phyloP scores from a whole-genome alignment of 2,888 invertebrate genomes.

The Phortica okadai region DNA sequence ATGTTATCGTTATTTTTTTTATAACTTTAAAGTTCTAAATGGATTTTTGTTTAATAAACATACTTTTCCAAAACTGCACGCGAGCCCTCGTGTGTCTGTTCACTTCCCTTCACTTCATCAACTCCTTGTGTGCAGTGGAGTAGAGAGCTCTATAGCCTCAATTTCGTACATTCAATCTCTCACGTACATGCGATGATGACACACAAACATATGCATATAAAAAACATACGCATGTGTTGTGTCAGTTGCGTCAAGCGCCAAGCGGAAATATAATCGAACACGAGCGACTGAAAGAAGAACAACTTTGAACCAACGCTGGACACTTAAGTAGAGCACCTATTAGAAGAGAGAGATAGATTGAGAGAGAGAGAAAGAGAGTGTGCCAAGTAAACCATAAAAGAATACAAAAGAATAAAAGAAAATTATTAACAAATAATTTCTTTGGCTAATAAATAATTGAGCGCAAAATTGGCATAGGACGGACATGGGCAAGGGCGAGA shows the following conservation, averaged over 20 bases:
- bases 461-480: background rate
- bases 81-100: conserved; percentile 59
- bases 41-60: conserved; percentile 56
- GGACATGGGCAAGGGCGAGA: background rate
- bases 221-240: background rate
- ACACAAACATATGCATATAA: background rate
- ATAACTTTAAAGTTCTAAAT: conserved; percentile 39
- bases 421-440: conserved; percentile 21
- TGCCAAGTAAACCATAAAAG: conserved; percentile 34
- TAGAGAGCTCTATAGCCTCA: background rate
- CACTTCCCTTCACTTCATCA: background rate
- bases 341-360: conserved; percentile 44
- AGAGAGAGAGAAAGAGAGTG: conserved; percentile 35
- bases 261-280: conserved; percentile 31
- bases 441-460: conserved; percentile 9
- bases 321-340: conserved; percentile 47
- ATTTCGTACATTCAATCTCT: conserved; percentile 41
- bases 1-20: conserved; percentile 46
- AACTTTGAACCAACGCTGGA: conserved; percentile 42
- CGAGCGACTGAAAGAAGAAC: conserved; percentile 39
- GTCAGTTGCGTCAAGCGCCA: conserved; percentile 34
- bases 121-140: conserved; percentile 28
- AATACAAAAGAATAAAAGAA: conserved; percentile 36
- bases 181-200: conserved; percentile 42
- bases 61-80: conserved; percentile 69